Conservation (phyloP, 2,888 invertebrate species). For the Phyllotreta cruciferae region DNA sequence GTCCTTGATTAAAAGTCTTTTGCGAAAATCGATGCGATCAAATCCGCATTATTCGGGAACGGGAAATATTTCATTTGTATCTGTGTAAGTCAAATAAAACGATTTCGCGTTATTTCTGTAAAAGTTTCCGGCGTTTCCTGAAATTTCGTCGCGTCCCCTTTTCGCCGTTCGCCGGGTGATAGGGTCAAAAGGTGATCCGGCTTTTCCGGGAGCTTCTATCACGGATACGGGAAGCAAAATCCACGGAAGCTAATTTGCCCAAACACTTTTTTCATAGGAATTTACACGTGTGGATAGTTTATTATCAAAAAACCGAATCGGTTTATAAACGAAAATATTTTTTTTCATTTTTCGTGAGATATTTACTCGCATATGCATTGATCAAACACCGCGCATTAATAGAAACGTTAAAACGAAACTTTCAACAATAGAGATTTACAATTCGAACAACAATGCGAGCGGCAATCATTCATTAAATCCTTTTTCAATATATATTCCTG, state of each 20-base stretch:
- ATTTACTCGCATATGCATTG: background rate
- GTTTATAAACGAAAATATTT: too few relatives aligned
- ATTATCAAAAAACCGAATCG: too few relatives aligned
- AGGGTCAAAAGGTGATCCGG: background rate
- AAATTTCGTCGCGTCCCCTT: conserved; percentile 8
- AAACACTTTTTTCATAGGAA: too few relatives aligned
- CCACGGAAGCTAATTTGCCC: too few relatives aligned
- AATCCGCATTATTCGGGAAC: conserved; percentile 14
- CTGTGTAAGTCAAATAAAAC: conserved; percentile 21
- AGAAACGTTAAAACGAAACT: conserved; percentile 9
- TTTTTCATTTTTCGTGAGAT: too few relatives aligned
- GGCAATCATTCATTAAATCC: conserved; percentile 15
- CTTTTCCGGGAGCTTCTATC: too few relatives aligned
- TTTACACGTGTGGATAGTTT: too few relatives aligned
- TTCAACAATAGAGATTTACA: conserved; percentile 10
- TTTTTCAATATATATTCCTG: conserved; percentile 20
- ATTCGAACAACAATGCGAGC: conserved; percentile 2
- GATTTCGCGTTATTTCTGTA: conserved; percentile 18
- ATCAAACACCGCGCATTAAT: background rate
- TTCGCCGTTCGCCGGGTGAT: conserved; percentile 1
- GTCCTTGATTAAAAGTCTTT: conserved; percentile 12
- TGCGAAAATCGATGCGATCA: conserved; percentile 2
- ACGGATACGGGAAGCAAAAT: too few relatives aligned
- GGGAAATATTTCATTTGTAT: conserved; percentile 17
- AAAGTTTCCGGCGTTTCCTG: conserved; percentile 9